Evolutionary conservation across 1,140 invertebrate species (phyloP), one percentile per base, ranked within the genome.

Genomic region (Leptopilina boulardi): DNA sequence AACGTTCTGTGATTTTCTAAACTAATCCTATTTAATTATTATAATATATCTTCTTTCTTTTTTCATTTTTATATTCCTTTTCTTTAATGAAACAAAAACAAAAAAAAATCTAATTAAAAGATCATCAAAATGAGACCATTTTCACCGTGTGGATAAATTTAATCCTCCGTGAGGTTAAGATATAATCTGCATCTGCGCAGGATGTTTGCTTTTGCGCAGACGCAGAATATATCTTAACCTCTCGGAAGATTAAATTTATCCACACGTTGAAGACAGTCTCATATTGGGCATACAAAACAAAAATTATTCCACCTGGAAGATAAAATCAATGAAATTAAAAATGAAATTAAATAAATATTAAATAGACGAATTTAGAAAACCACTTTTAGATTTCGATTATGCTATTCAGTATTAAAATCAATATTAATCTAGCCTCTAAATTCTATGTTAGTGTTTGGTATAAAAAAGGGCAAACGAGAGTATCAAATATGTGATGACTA

Each of bases 401-500:
- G 13, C 59, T 66, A 23, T 11, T 30, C 30, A 42, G 11, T 72
- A 47, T 51, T 21, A 15, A 72, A 72, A 15, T 26, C 19, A 71
- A 23, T 41, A 6, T 47, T 11, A 26, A 47, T 21, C 42, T 72
- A 19, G n/a, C 26, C 23, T 72, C 21, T 72, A 47, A 71, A 0
- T 26, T 42, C 44, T 47, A 18, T 72, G 18, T 21, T 72, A 47
- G 23, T 72, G 71, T 74, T 59, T 66, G n/a, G 59, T 66, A 66
- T 70, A 30, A 30, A 71, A 71, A 47, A 74, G 73, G 73, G 26
- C 56, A 44, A 74, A 47, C 44, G 18, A 19, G 71, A 72, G 71
- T 72, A 72, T 72, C 18, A 47, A 44, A n/a, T 30, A n/a, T 30
- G 51, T 70, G 42, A 78, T 54, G 30, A 66, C 59, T 66, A 66